Conservation (phyloP, 2,888 invertebrate genomes). For the Cephus sareptanus region DNA sequence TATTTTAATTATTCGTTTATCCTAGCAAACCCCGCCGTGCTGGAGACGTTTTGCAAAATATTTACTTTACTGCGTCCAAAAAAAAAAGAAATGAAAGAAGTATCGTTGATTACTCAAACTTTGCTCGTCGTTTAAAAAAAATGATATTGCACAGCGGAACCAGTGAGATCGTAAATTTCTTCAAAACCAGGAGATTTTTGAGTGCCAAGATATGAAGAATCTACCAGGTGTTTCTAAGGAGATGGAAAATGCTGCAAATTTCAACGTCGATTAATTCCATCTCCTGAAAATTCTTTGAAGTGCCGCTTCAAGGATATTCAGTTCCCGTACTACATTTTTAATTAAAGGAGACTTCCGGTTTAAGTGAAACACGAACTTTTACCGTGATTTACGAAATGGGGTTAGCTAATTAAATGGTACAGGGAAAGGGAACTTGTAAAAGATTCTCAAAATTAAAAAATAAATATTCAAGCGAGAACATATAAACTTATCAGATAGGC, state of each 20-base stretch:
- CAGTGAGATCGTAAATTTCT: constrained; percentile 12
- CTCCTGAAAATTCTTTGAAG: neutral
- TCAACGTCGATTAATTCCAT: neutral
- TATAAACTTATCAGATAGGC: neutral
- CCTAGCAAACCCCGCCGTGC: neutral
- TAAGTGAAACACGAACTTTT: neutral
- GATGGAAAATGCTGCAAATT: neutral
- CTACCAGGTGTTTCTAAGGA: neutral
- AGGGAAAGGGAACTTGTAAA: neutral
- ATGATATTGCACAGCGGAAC: neutral
- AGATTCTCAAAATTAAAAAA: neutral
- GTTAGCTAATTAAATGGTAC: neutral
- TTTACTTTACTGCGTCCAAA: neutral
- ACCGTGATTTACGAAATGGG: neutral
- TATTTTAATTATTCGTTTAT: constrained; percentile 20
- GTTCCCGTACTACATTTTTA: neutral
- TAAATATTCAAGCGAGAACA: neutral
- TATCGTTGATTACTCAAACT: neutral
- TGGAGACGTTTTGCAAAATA: neutral
- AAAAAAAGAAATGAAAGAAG: neutral
- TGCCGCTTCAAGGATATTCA: neutral
- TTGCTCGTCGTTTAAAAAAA: neutral
- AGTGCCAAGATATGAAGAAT: constrained; percentile 31
- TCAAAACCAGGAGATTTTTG: constrained; percentile 28
- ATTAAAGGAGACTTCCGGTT: neutral